Conservation (phyloP, 2,113 vertebrate genomes). For the Equus quagga region DNA sequence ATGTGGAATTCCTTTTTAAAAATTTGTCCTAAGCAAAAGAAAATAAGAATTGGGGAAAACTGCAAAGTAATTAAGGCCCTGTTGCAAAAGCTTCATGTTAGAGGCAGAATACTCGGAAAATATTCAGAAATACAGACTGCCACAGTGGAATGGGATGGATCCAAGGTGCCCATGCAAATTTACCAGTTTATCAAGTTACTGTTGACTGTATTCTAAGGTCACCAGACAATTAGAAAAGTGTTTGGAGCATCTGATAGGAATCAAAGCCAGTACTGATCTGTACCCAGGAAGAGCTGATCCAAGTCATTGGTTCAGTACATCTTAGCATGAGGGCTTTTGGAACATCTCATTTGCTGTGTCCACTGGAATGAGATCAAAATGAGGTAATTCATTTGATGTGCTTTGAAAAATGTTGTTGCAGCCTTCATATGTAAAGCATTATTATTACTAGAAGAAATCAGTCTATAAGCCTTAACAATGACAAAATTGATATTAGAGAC, state of each 20-base stretch:
- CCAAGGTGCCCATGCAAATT: background rate
- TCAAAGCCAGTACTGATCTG: background rate
- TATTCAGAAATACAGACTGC: background rate
- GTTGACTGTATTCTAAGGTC: background rate
- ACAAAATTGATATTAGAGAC: background rate
- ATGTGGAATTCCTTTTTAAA: conserved; percentile 21
- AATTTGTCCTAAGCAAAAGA: conserved; percentile 39
- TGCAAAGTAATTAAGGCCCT: conserved; percentile 42
- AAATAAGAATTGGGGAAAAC: background rate
- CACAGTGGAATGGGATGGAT: background rate
- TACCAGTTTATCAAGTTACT: background rate
- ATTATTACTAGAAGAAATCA: background rate
- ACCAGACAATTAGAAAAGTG: conserved; percentile 13
- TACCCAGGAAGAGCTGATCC: background rate
- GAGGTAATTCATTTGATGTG: background rate
- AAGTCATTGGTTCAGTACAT: background rate
- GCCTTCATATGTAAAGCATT: background rate
- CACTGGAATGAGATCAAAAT: background rate
- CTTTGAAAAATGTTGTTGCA: background rate
- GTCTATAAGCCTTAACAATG: background rate
- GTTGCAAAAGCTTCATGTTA: background rate
- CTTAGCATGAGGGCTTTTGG: background rate
- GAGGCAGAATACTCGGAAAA: conserved; percentile 11
- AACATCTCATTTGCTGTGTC: background rate
- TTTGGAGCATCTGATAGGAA: conserved; percentile 7